Percentiles rank a stretch among this genome's conserved stretches.
Conservation (phyloP, 1,140 invertebrate genomes). For the Neuroterus valhalla region DNA sequence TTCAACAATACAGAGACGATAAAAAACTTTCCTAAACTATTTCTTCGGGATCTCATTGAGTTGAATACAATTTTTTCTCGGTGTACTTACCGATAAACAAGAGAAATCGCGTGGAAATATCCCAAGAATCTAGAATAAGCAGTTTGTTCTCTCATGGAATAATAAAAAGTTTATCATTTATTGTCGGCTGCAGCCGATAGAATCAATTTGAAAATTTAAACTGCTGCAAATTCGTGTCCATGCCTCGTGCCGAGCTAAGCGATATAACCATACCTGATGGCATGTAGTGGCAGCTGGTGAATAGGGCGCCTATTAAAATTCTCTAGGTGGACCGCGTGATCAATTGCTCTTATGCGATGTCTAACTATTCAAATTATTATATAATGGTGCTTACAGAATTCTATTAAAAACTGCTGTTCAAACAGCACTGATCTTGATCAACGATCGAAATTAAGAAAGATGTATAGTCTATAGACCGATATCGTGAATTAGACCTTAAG, state of each 20-base stretch:
- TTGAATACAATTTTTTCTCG: neutral
- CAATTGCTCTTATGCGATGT: constrained; percentile 47
- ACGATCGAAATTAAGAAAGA: neutral
- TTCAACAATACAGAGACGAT: no score
- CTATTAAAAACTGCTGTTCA: constrained; percentile 7
- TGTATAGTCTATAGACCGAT: neutral
- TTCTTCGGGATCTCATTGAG: no score
- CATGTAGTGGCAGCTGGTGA: constrained; percentile 47
- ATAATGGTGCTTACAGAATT: neutral
- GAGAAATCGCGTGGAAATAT: neutral
- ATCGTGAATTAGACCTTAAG: neutral
- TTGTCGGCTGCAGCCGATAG: neutral
- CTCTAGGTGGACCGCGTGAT: constrained; percentile 55
- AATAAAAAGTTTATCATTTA: neutral
- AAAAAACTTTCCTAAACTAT: no score
- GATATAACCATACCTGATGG: constrained; percentile 17
- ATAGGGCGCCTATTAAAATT: constrained; percentile 58
- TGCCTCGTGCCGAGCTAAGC: constrained; percentile 11
- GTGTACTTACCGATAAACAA: neutral
- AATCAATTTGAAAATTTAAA: constrained; percentile 28
- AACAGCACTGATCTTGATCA: neutral
- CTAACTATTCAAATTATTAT: constrained; percentile 52
- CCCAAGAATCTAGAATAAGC: neutral
- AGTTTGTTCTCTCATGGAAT: constrained; percentile 16
- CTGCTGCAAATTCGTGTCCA: constrained; percentile 34